These are phyloP conservation scores for Chloroclysta siterata DNA, from an alignment of 2,888 invertebrate species.

Conservation along the genomic window DNA sequence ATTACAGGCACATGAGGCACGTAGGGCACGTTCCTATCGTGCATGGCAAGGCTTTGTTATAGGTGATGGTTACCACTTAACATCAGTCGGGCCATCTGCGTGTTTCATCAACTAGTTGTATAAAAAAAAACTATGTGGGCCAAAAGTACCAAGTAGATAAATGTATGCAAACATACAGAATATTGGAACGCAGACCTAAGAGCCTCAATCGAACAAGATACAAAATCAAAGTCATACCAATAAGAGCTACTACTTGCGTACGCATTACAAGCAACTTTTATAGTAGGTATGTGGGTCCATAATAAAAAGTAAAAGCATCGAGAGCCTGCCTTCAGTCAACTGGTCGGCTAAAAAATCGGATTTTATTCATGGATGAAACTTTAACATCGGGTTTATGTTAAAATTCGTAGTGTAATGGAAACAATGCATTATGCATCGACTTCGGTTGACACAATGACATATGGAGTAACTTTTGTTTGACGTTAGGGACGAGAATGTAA, in stretches of 20 bases:
- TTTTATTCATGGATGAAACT: slow-evolving; percentile 80
- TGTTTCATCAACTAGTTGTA: no score
- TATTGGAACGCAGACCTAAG: slow-evolving; percentile 7
- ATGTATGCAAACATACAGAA: neutral
- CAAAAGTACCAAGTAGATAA: no score
- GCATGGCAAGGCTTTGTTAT: no score
- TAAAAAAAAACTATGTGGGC: no score
- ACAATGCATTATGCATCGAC: slow-evolving; percentile 80
- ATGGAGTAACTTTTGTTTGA: slow-evolving; percentile 76
- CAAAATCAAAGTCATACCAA: slow-evolving; percentile 22
- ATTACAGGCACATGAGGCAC: no score
- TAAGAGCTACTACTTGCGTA: slow-evolving; percentile 34
- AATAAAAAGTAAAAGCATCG: slow-evolving; percentile 61
- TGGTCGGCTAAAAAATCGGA: slow-evolving; percentile 71
- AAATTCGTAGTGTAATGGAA: slow-evolving; percentile 84
- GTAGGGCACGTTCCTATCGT: no score
- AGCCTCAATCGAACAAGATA: slow-evolving; percentile 22
- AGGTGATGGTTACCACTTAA: no score
- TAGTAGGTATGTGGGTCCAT: slow-evolving; percentile 35
- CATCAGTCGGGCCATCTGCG: no score
- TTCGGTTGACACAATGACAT: slow-evolving; percentile 79
- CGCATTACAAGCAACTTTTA: slow-evolving; percentile 34
- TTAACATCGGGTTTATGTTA: slow-evolving; percentile 83
- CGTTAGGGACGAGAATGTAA: slow-evolving; percentile 72
- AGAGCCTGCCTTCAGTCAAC: slow-evolving; percentile 38